These are phyloP conservation scores for Zoroaster sp. DNA, from an alignment of 53 echinoderm and acorn worm species.

Conservation along the genomic window DNA sequence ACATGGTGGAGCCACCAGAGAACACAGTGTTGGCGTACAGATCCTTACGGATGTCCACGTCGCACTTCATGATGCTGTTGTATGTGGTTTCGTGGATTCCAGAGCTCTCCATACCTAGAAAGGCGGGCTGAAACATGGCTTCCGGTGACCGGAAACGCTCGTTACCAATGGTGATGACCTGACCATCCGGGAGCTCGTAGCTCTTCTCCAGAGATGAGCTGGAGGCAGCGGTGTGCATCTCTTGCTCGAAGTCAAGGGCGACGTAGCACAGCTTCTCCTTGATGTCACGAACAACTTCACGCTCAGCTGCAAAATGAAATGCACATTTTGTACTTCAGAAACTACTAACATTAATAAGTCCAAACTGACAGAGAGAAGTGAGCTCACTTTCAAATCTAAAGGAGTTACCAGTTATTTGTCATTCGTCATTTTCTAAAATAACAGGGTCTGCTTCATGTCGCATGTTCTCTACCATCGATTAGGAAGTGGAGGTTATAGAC, in stretches of 20 bases:
- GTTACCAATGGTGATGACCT: conserved; percentile 66
- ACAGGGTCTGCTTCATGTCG: no score
- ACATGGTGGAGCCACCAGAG: conserved; percentile 97
- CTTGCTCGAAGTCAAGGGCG: conserved; percentile 91
- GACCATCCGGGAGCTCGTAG: conserved; percentile 81
- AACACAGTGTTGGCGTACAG: conserved; percentile 90
- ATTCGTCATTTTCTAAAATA: no score
- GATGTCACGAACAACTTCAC: conserved; percentile 85
- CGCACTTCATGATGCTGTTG: conserved; percentile 98
- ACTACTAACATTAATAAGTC: no score
- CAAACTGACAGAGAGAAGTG: no score
- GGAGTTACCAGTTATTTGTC: no score
- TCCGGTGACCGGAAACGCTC: conserved; percentile 84
- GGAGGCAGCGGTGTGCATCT: conserved; percentile 74
- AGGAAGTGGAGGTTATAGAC: no score
- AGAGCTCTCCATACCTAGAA: conserved; percentile 84
- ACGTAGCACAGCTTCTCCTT: conserved; percentile 86
- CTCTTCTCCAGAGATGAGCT: conserved; percentile 86
- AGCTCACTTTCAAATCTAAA: no score
- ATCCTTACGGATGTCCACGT: conserved; percentile 78
- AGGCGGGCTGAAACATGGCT: conserved; percentile 75
- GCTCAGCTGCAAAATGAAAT: conserved; percentile 40
- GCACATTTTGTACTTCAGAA: no score
- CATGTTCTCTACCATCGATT: no score
- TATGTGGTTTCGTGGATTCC: conserved; percentile 95